These are phyloP conservation scores for Okamejei kenojei DNA, from an alignment of 2,797 vertebrate genomes.

Conservation along the genomic window DNA sequence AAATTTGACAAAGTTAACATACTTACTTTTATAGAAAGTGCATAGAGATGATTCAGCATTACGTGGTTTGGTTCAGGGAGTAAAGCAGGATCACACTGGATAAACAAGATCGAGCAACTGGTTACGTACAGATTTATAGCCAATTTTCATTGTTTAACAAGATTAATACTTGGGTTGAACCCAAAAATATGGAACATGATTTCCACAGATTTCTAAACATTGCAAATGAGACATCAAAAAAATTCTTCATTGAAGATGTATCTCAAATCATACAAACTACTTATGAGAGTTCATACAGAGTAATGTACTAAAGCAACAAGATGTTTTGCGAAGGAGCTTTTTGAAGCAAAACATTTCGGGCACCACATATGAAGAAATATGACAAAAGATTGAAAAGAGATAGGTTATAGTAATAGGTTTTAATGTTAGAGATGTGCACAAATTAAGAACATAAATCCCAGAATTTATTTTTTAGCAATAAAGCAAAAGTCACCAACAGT, in stretches of 20 bases:
- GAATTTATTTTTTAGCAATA: neutral
- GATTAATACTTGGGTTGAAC: neutral
- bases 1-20: neutral
- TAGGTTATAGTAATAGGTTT: too few relatives aligned
- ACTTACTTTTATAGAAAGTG: slow-evolving; percentile 89
- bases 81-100: slow-evolving; percentile 87
- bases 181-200: neutral
- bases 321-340: too few relatives aligned
- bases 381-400: too few relatives aligned
- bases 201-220: neutral
- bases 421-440: too few relatives aligned
- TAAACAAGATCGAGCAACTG: neutral
- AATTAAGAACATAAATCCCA: neutral
- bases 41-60: slow-evolving; percentile 95
- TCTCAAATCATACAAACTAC: neutral
- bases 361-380: too few relatives aligned
- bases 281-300: neutral
- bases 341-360: neutral
- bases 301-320: too few relatives aligned
- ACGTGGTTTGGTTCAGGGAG: slow-evolving; percentile 94
- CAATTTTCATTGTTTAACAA: neutral
- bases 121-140: neutral
- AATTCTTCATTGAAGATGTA: neutral
- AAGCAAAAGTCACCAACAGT: too few relatives aligned
- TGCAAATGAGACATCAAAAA: slow-evolving; percentile 32